phyloP scores from a whole-genome alignment of 2,888 invertebrate species.

The Syrphus vitripennis region DNA sequence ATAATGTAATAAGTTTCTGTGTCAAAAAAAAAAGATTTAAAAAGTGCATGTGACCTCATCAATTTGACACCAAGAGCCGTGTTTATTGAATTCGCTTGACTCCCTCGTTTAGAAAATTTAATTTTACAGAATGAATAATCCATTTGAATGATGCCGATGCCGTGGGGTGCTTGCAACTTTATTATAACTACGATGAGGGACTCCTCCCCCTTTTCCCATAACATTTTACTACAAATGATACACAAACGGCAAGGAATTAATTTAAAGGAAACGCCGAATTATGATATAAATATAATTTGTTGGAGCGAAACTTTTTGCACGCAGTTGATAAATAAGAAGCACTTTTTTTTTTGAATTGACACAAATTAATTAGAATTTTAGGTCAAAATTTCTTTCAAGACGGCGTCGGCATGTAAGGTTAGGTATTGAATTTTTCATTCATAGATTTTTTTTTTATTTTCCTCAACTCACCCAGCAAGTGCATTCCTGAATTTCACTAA shows the following conservation, averaged over 20 bases:
- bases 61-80: constrained; percentile 29
- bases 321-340: background rate
- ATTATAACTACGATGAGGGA: constrained; percentile 6
- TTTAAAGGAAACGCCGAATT: constrained; percentile 46
- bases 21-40: background rate
- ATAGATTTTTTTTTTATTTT: constrained; percentile 28
- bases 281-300: constrained; percentile 42
- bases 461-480: constrained; percentile 89
- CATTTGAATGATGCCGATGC: constrained; percentile 20
- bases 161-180: constrained; percentile 34
- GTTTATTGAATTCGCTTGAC: constrained; percentile 25
- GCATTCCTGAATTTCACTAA: constrained; percentile 98
- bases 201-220: background rate
- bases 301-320: background rate
- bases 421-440: constrained; percentile 65
- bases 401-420: constrained; percentile 44
- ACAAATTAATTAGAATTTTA: constrained; percentile 39
- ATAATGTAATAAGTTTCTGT: background rate
- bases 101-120: constrained; percentile 4
- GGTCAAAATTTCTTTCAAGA: constrained; percentile 30
- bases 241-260: background rate
- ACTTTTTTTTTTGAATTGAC: constrained; percentile 25
- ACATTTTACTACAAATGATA: constrained; percentile 1
- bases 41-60: constrained; percentile 53
- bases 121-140: constrained; percentile 32